These are phyloP conservation scores for Norana najaformis DNA, from an alignment of 2,888 invertebrate genomes.

Conservation along the genomic window DNA sequence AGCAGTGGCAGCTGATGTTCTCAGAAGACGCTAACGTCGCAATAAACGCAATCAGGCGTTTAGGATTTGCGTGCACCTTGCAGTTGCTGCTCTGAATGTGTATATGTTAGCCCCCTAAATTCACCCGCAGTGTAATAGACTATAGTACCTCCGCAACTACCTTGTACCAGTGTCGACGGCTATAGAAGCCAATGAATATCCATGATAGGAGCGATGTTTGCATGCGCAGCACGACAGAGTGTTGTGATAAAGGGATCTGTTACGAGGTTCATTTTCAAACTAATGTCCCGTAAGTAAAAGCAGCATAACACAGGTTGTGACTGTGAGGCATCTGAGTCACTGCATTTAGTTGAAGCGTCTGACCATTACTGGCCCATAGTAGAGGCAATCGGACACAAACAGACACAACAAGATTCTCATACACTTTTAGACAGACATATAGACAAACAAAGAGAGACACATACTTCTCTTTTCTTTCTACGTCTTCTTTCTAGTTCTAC, in stretches of 20 bases:
- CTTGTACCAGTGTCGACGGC: not conserved
- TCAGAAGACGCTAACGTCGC: not conserved
- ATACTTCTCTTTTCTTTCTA: no score
- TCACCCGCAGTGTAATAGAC: not conserved
- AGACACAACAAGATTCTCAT: not conserved
- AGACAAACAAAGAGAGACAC: not conserved
- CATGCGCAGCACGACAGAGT: not conserved
- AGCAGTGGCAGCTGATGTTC: not conserved
- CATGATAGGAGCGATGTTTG: not conserved
- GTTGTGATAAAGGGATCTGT: not conserved
- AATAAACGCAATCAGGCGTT: not conserved
- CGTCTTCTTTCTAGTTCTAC: not conserved
- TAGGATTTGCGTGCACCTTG: not conserved
- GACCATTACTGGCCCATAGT: no score
- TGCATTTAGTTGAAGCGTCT: no score
- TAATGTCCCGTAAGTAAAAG: not conserved
- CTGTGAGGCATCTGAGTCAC: no score
- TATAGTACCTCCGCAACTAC: conserved; percentile 2
- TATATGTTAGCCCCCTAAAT: not conserved
- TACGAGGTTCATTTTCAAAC: not conserved
- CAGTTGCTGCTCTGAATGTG: not conserved
- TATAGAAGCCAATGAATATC: no score
- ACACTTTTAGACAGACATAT: not conserved
- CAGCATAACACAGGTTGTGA: not conserved
- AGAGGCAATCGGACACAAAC: no score